Percentiles rank a stretch among this genome's conserved stretches.
Conservation (phyloP, 2,888 invertebrate genomes). For the Allolobophora icterica region DNA sequence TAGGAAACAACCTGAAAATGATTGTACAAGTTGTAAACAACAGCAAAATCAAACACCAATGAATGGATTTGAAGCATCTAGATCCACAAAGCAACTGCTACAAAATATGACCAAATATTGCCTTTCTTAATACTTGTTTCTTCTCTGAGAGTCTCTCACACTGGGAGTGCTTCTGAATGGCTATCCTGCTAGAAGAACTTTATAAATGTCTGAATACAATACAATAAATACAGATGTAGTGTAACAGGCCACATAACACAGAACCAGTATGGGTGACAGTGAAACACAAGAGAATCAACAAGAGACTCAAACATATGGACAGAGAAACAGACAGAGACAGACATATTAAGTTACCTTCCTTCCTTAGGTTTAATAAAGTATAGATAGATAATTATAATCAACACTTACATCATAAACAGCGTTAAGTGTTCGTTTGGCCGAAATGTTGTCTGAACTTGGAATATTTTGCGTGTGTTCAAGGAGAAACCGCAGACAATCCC, state of each 20-base stretch:
- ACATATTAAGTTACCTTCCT: neutral
- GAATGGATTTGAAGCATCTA: neutral
- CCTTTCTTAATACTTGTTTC: too few species aligned
- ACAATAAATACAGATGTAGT: neutral
- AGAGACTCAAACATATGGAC: too few species aligned
- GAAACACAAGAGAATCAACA: neutral
- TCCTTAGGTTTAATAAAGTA: neutral
- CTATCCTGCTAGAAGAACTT: too few species aligned
- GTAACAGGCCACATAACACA: neutral
- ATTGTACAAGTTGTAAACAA: neutral
- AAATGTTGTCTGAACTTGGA: constrained; percentile 79
- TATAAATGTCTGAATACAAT: too few species aligned
- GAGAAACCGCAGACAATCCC: constrained; percentile 65
- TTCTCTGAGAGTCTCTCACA: too few species aligned
- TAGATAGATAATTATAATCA: neutral
- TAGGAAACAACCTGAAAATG: constrained; percentile 73
- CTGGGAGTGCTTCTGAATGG: too few species aligned
- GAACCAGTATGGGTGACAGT: neutral
- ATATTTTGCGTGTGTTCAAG: constrained; percentile 86
- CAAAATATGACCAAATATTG: constrained; percentile 1
- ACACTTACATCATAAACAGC: constrained; percentile 73
- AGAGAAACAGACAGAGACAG: neutral
- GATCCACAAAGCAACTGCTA: neutral
- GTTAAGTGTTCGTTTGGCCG: constrained; percentile 81
- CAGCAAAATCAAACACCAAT: neutral